phyloP scores from a whole-genome alignment of 2,888 invertebrate genomes.

The Ommatoiulus sabulosus region DNA sequence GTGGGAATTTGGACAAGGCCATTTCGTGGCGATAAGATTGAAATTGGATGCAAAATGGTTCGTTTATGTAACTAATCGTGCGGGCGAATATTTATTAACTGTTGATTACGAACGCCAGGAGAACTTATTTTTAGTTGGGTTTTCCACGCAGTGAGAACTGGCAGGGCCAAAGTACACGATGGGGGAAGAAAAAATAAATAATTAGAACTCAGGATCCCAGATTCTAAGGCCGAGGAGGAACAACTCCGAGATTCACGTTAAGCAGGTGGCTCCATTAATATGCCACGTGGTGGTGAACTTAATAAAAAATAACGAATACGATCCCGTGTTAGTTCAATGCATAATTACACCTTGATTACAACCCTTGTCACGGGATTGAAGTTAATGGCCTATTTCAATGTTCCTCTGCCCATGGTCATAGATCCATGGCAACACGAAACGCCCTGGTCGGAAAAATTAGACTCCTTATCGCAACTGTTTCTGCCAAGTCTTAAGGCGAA shows the following conservation, averaged over 20 bases:
- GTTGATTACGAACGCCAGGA: conserved; percentile 48
- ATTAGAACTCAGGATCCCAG: conserved; percentile 15
- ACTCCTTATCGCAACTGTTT: too few species aligned
- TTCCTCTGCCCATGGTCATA: not conserved
- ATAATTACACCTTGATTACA: not conserved
- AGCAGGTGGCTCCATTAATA: conserved; percentile 47
- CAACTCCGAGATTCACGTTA: not conserved
- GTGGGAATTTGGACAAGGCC: conserved; percentile 48
- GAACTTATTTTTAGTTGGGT: conserved; percentile 41
- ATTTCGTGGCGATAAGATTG: not conserved
- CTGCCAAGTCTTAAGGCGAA: too few species aligned
- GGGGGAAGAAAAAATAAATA: conserved; percentile 45
- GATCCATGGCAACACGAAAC: not conserved
- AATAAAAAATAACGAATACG: conserved; percentile 2
- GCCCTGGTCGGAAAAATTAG: not conserved
- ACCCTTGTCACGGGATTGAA: not conserved
- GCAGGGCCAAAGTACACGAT: conserved; percentile 6
- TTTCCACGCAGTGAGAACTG: conserved; percentile 9
- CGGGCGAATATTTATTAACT: conserved; percentile 41
- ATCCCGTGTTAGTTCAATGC: not conserved
- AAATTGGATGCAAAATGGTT: conserved; percentile 48
- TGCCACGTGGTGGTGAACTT: conserved; percentile 37
- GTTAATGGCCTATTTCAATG: not conserved
- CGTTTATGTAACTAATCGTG: conserved; percentile 41
- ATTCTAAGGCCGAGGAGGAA: not conserved